These are phyloP conservation scores for Zygogramma bicolorata DNA, from an alignment of 2,888 invertebrate species.

Conservation along the genomic window DNA sequence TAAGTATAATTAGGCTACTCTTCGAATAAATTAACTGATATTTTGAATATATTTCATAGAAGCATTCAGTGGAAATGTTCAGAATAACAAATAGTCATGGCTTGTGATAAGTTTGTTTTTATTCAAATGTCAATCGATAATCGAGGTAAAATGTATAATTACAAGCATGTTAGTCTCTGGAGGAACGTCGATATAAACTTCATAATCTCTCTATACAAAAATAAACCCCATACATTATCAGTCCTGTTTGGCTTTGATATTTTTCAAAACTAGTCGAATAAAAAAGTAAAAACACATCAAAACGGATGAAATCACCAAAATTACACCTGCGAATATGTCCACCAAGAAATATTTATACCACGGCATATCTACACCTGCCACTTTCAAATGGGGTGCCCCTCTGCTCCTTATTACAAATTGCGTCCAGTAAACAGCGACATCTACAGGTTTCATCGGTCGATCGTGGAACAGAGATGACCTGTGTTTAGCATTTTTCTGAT, in stretches of 20 bases:
- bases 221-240: background rate
- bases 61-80: no score
- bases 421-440: constrained; percentile 57
- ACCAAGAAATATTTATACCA: constrained; percentile 56
- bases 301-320: background rate
- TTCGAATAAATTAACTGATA: no score
- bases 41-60: no score
- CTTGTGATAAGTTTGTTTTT: no score
- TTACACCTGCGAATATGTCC: constrained; percentile 48
- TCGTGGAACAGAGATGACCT: constrained; percentile 55
- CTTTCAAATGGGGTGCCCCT: constrained; percentile 57
- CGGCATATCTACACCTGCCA: constrained; percentile 49
- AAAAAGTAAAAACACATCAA: background rate
- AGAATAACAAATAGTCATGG: no score
- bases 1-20: no score
- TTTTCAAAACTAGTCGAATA: background rate
- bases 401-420: constrained; percentile 57
- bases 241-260: background rate
- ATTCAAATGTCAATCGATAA: no score
- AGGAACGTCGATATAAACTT: no score
- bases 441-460: constrained; percentile 54
- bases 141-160: no score
- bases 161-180: no score
- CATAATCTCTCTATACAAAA: no score
- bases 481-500: constrained; percentile 48